phyloP scores from a whole-genome alignment of 2,797 vertebrate species.

The Lithobates pipiens region DNA sequence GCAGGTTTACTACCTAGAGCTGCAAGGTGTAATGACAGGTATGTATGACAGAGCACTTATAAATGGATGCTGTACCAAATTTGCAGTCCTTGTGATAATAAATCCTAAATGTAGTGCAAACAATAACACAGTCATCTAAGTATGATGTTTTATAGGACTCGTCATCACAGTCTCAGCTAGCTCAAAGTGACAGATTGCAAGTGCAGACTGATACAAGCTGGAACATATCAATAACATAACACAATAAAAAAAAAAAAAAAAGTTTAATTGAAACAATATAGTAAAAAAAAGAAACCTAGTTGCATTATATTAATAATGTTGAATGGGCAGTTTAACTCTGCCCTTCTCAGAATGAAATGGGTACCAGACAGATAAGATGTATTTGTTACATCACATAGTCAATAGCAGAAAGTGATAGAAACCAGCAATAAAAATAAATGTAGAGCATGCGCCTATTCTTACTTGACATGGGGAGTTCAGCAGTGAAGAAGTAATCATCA shows the following conservation, averaged over 20 bases:
- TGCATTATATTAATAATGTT: not conserved
- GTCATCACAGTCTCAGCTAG: too few relatives aligned
- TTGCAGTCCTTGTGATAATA: too few relatives aligned
- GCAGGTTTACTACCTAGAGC: not conserved
- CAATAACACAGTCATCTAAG: too few relatives aligned
- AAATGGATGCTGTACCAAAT: not conserved
- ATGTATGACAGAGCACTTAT: not conserved
- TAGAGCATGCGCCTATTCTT: constrained; percentile 1
- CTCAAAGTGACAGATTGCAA: too few relatives aligned
- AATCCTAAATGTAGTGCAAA: too few relatives aligned
- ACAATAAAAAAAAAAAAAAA: too few relatives aligned
- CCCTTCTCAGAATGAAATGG: not conserved
- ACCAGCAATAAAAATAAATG: not conserved
- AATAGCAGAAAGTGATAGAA: not conserved
- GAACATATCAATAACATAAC: too few relatives aligned
- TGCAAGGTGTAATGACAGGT: constrained; percentile 37
- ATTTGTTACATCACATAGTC: not conserved
- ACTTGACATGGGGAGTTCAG: constrained; percentile 36
- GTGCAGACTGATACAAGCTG: too few relatives aligned
- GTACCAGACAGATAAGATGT: constrained; percentile 22
- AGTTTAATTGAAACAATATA: too few relatives aligned
- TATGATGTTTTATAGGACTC: too few relatives aligned
- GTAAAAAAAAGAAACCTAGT: too few relatives aligned
- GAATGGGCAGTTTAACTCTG: not conserved
- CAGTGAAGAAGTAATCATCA: constrained; percentile 35